These are phyloP conservation scores for Netelia melanura DNA, from an alignment of 2,888 invertebrate genomes.

Conservation along the genomic window DNA sequence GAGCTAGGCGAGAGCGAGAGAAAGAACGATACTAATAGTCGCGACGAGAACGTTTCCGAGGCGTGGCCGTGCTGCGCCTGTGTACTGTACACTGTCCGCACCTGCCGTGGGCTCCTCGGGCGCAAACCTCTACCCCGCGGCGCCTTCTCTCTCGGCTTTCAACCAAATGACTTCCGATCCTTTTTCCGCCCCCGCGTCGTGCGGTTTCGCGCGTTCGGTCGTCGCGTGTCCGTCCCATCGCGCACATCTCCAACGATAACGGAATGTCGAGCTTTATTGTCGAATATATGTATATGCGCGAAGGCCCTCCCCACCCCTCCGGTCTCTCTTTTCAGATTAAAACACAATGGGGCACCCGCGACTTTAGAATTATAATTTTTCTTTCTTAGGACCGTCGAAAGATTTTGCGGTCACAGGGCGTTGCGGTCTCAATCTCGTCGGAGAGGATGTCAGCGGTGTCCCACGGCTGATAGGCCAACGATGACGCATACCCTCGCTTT, in stretches of 20 bases:
- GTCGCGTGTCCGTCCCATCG: slow-evolving; percentile 1
- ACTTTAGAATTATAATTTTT: neutral
- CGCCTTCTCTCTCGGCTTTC: slow-evolving; percentile 25
- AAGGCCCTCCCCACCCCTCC: neutral
- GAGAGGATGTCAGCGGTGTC: neutral
- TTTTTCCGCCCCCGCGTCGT: neutral
- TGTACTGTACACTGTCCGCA: slow-evolving; percentile 7
- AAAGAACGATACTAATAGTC: neutral
- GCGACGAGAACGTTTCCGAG: neutral
- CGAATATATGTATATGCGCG: neutral
- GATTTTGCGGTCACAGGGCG: neutral
- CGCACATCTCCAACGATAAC: neutral
- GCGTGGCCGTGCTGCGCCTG: slow-evolving; percentile 4
- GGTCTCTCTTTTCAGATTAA: neutral
- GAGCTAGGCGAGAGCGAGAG: neutral
- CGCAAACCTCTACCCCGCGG: neutral
- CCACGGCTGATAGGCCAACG: neutral
- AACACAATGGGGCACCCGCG: too few relatives aligned
- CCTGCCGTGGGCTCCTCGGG: neutral
- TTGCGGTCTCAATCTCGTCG: neutral
- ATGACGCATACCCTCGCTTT: neutral
- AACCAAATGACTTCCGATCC: slow-evolving; percentile 53
- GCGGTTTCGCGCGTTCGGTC: neutral
- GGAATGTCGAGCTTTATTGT: neutral
- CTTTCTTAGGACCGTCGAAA: neutral